Conservation (phyloP, 35 echinoderm and acorn worm species). For the Nesometra sesokonis region DNA sequence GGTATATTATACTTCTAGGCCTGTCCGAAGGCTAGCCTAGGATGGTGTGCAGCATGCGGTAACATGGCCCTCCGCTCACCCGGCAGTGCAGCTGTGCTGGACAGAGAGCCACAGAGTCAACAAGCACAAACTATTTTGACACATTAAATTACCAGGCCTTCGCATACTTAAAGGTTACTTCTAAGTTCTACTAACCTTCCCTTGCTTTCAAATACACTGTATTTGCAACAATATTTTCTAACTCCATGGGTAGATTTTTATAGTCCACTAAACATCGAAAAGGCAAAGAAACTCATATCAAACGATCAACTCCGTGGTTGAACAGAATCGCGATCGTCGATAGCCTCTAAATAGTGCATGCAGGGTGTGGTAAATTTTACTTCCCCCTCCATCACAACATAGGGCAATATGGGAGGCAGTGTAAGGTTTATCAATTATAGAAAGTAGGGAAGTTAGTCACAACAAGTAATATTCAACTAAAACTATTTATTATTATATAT, state of each 20-base stretch:
- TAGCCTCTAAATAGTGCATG: background rate
- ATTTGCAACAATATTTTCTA: conserved; percentile 99
- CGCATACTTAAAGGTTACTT: background rate
- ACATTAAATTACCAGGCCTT: background rate
- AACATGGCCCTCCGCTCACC: background rate
- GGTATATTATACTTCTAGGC: background rate
- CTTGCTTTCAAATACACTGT: conserved; percentile 96
- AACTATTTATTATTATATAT: background rate
- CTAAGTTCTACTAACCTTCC: conserved; percentile 61
- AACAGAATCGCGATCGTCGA: background rate
- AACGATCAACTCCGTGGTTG: background rate
- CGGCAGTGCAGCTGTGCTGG: background rate
- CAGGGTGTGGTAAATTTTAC: background rate
- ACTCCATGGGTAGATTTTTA: conserved; percentile 75
- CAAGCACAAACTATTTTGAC: background rate
- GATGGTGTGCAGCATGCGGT: background rate
- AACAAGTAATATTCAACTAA: background rate
- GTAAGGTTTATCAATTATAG: background rate
- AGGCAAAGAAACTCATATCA: background rate
- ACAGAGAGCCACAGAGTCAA: background rate
- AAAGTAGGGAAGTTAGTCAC: background rate
- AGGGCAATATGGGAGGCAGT: background rate
- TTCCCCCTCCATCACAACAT: background rate
- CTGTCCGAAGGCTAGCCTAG: background rate
- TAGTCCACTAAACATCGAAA: background rate